These are phyloP conservation scores for Drosophila ercepeae DNA, from an alignment of 1,140 invertebrate species.

Conservation along the genomic window DNA sequence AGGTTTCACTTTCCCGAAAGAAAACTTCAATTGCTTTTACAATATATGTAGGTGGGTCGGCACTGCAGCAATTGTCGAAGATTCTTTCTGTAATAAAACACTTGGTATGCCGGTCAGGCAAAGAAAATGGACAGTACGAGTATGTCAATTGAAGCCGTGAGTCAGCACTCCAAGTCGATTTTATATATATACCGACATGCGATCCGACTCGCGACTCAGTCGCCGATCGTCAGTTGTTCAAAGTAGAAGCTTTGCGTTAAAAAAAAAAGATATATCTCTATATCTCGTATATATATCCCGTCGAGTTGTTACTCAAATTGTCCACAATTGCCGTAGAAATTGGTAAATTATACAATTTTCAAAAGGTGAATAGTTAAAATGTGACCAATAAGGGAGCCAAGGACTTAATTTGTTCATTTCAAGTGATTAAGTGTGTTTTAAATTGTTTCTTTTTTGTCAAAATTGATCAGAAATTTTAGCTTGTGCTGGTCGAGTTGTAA, in stretches of 20 bases:
- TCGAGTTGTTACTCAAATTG: constrained; percentile 13
- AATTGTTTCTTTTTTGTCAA: neutral
- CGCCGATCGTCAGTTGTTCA: constrained; percentile 21
- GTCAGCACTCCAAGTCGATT: constrained; percentile 28
- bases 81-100: constrained; percentile 23
- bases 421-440: constrained; percentile 5
- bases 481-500: constrained; percentile 14
- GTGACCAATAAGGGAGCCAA: constrained; percentile 2
- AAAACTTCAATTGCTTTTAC: constrained; percentile 16
- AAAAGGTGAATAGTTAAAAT: neutral
- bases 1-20: constrained; percentile 16
- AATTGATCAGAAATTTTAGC: no score
- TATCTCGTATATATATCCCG: neutral
- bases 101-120: constrained; percentile 13
- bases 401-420: neutral
- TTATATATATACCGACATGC: constrained; percentile 26
- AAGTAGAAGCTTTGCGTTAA: constrained; percentile 27
- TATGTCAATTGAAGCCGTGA: constrained; percentile 30
- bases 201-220: constrained; percentile 27
- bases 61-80: constrained; percentile 9
- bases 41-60: no score
- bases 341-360: constrained; percentile 47
- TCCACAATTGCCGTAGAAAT: constrained; percentile 46
- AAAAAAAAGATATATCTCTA: constrained; percentile 7
- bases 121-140: constrained; percentile 32